Evolutionary conservation across 2,888 invertebrate genomes (phyloP).

Genomic region (Julus scandinavius): DNA sequence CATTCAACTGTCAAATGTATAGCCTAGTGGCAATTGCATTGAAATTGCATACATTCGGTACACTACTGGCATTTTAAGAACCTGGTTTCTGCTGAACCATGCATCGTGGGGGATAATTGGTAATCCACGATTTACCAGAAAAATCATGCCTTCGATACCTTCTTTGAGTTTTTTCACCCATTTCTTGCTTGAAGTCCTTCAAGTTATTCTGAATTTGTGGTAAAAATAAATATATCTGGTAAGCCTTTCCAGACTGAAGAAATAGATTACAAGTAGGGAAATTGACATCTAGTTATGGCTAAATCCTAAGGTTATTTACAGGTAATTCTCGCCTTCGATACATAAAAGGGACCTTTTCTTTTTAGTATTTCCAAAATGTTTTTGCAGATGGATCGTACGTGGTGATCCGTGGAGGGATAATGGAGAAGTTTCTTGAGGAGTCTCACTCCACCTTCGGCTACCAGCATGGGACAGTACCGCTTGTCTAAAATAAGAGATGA

Average conservation of each 20-base stretch:
- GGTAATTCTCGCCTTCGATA: conserved; percentile 7
- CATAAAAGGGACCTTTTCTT: conserved; percentile 56
- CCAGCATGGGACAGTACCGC: conserved; percentile 75
- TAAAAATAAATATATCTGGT: conserved; percentile 22
- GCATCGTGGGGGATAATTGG: background rate
- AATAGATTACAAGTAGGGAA: background rate
- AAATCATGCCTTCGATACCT: background rate
- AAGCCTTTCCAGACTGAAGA: background rate
- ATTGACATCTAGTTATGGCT: background rate
- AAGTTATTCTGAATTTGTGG: background rate
- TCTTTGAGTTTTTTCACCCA: background rate
- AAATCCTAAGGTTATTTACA: background rate
- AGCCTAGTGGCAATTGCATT: background rate
- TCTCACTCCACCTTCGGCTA: conserved; percentile 72
- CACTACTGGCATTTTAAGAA: background rate
- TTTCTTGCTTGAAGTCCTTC: background rate
- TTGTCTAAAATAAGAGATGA: conserved; percentile 69
- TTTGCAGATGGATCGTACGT: conserved; percentile 58
- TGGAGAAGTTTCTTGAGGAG: conserved; percentile 68
- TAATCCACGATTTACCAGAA: background rate
- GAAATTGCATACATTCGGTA: background rate
- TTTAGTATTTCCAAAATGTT: conserved; percentile 59
- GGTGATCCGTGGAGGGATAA: conserved; percentile 60
- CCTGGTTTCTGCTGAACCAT: background rate
- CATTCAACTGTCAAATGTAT: background rate